Percentiles rank a stretch among this genome's conserved stretches.
Conservation (phyloP, 2,888 invertebrate genomes). For the Sussaba pulchella region DNA sequence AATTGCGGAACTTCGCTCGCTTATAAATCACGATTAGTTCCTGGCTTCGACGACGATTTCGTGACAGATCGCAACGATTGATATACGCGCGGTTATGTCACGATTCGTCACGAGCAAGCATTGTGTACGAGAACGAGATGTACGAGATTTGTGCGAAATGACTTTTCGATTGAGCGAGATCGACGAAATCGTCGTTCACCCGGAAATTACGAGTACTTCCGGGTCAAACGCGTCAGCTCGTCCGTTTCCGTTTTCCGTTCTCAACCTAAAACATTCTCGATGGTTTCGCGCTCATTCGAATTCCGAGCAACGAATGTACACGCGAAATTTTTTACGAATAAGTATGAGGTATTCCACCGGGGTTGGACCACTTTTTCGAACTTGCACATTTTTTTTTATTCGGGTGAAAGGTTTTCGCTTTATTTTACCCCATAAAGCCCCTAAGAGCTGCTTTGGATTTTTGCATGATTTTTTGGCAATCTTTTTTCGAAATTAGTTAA, state of each 20-base stretch:
- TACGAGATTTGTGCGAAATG: conserved; percentile 21
- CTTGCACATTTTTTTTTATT: too few species aligned
- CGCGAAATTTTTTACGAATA: too few species aligned
- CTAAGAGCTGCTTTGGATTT: too few species aligned
- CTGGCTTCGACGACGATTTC: not conserved
- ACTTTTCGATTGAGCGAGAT: conserved; percentile 45
- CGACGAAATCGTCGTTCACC: conserved; percentile 14
- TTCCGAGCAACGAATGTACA: too few species aligned
- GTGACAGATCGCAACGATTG: not conserved
- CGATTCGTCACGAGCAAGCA: not conserved
- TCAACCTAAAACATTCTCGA: not conserved
- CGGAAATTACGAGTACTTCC: conserved; percentile 62
- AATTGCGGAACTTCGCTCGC: not conserved
- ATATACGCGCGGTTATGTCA: conserved; percentile 38
- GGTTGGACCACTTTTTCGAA: too few species aligned
- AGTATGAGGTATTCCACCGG: too few species aligned
- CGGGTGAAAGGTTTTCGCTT: too few species aligned
- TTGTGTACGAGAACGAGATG: not conserved
- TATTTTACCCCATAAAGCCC: too few species aligned
- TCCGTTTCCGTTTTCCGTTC: not conserved
- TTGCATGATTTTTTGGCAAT: too few species aligned
- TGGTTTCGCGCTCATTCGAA: not conserved
- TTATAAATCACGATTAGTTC: conserved; percentile 21
- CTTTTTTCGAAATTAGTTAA: too few species aligned
- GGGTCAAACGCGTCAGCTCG: conserved; percentile 11